These are phyloP conservation scores for Xenopus petersii DNA, from an alignment of 2,797 vertebrate genomes.

Conservation along the genomic window DNA sequence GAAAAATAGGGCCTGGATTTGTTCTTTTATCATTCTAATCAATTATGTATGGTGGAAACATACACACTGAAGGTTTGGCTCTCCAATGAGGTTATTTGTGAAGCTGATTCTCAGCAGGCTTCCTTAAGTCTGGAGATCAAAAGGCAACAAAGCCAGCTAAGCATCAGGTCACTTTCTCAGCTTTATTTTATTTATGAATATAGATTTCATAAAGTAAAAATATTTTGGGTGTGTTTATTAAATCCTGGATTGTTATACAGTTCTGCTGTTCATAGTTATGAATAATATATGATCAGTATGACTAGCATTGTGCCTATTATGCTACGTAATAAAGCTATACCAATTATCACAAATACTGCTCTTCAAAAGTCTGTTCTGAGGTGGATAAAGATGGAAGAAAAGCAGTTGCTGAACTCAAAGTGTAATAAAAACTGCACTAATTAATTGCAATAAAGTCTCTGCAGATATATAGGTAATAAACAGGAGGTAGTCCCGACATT, in stretches of 20 bases:
- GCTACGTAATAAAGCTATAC: too few species aligned
- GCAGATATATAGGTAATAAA: too few species aligned
- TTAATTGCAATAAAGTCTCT: too few species aligned
- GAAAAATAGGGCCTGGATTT: conserved; percentile 30
- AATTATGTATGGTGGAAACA: conserved; percentile 48
- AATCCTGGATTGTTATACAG: not conserved
- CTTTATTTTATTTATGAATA: conserved; percentile 27
- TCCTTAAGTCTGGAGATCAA: conserved; percentile 46
- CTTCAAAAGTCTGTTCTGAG: too few species aligned
- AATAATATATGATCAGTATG: not conserved
- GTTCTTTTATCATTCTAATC: conserved; percentile 47
- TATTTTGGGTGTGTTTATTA: not conserved
- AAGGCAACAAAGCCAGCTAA: conserved; percentile 27
- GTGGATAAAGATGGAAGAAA: too few species aligned
- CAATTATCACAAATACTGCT: too few species aligned
- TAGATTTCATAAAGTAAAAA: not conserved
- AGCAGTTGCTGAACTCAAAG: too few species aligned
- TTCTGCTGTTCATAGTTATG: not conserved
- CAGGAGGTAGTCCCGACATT: too few species aligned
- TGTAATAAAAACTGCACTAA: too few species aligned
- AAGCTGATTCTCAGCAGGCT: conserved; percentile 40
- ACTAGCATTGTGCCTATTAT: too few species aligned
- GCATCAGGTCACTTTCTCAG: conserved; percentile 22
- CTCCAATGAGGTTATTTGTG: conserved; percentile 46
- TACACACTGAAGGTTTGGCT: conserved; percentile 40